Evolutionary conservation across 2,888 invertebrate species (phyloP), one percentile per base, ranked within the genome.

Genomic region (Oligia latruncula): DNA sequence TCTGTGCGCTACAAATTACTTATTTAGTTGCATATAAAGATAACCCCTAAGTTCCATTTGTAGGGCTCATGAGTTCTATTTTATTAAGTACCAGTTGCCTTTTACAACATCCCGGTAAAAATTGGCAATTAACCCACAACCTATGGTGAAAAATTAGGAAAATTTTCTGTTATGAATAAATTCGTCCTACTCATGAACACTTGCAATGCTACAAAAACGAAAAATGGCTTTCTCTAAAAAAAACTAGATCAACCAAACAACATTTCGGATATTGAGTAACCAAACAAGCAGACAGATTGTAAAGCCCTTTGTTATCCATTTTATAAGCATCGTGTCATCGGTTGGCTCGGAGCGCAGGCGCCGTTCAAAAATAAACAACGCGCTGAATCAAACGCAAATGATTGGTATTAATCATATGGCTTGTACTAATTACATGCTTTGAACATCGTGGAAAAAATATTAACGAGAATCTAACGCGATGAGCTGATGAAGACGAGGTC

Each of bases 381-480:
- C 77, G 49, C n/a, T 60, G 86, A 79, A 82, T 79, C 68, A 85
- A 85, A 82, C 77, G 70, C 73, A 52, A 75, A 78, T 52, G 86
- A 79, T 85, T 82, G 85, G 67, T 82, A 77, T 85, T 77, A 78
- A 85, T 85, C 85, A 78, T 85, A 85, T 85, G 82, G 73, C 67
- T 74, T 43, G 75, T 13, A 71, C 67, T 82, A 78, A 78, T 85
- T 78, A 81, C 71, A 76, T 46, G 78, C 78, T 85, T 77, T 82
- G 74, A 85, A 80, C 62, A 49, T 66, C 40, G 67, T 64, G 46
- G 55, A 74, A 74, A 77, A 80, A 78, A 71, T 71, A 6, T 43
- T 77, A 60, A 62, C 64, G 40, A 11, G 20, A 49, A 49, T 64
- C 40, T 15, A 60, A 74, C 0, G 55, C 13, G 29, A 70, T 71